Evolutionary conservation across 1,140 invertebrate genomes (phyloP), one percentile per base, ranked within the genome.

Genomic region (Drosophila arizonae): DNA sequence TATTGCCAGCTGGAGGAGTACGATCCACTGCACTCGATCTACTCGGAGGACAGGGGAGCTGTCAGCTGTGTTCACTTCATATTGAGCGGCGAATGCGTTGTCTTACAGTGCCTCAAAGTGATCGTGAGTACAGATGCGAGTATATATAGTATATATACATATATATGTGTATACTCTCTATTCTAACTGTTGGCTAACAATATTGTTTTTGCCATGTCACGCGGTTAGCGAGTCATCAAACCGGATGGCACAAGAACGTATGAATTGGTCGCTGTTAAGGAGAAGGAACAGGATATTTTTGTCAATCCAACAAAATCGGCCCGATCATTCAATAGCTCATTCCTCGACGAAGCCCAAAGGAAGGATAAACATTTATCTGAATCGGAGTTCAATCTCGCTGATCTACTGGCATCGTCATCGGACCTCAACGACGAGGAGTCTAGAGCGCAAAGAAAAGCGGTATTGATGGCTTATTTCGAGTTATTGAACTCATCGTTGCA

Each of bases 61-160:
- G 33, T 84, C 8, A 88, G 79, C 41, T 78, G 54, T 36, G 88
- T 90, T 0, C 77, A 90, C 50, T 92, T 92, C 50, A 73, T 92
- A 2, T 58, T 92, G 3, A 91, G 90, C 52, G 91, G 91, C 10
- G 84, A 92, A 54, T 91, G 90, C 15, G 78, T 80, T 3, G 71
- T 92, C 5, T 54, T 92, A n/a, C 91, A 92, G 57, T 88, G 81
- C 52, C 78, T 92, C 6, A 81, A 92, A 56, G 72, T 92, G 67
- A 68, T 57, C 64, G 90, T 90, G 36, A 71, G 46, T 33, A 11
- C 4, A 45, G 15, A 15, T 17, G 33, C 9, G 24, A n/a, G 5
- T 33, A 10, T 33, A 33, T 33, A 33, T 1, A 3, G 1, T 2
- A 51, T 6, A 30, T 26, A 10, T 17, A 21, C 48, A 26, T 4